Evolutionary conservation across 30 jellyfish, hydroid and myxozoan genomes (phyloP).

Genomic region (Nemopilema nomurai): DNA sequence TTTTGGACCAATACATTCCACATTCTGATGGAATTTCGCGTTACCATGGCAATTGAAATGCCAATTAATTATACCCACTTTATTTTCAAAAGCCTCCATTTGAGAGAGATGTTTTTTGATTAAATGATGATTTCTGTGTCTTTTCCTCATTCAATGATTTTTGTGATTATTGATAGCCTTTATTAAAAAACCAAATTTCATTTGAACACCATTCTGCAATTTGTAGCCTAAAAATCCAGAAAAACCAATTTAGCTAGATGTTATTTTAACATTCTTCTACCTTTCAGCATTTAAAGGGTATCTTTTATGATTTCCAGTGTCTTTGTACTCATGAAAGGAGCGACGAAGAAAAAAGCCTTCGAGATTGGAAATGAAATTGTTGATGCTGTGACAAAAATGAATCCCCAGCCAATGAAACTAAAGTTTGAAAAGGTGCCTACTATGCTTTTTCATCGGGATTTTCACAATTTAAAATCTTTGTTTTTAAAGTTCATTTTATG

Average conservation of each 20-base stretch:
- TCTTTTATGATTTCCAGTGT: conserved; percentile 40
- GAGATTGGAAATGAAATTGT: conserved; percentile 80
- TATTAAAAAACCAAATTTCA: no score
- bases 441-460: no score
- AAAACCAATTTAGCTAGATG: background rate
- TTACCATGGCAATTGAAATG: background rate
- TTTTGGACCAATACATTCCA: no score
- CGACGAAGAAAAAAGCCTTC: conserved; percentile 91
- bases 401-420: conserved; percentile 93
- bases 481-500: no score
- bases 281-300: background rate
- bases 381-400: conserved; percentile 78
- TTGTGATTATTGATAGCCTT: no score
- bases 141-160: no score
- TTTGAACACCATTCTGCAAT: no score
- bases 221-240: no score
- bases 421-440: conserved; percentile 87
- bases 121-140: no score
- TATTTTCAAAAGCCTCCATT: background rate
- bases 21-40: background rate
- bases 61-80: background rate
- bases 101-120: no score
- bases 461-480: no score
- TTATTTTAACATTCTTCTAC: background rate
- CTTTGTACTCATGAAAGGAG: conserved; percentile 89